Evolutionary conservation across 2,888 invertebrate genomes (phyloP), one percentile per base, ranked within the genome.

Genomic region (Drymonia ruficornis): DNA sequence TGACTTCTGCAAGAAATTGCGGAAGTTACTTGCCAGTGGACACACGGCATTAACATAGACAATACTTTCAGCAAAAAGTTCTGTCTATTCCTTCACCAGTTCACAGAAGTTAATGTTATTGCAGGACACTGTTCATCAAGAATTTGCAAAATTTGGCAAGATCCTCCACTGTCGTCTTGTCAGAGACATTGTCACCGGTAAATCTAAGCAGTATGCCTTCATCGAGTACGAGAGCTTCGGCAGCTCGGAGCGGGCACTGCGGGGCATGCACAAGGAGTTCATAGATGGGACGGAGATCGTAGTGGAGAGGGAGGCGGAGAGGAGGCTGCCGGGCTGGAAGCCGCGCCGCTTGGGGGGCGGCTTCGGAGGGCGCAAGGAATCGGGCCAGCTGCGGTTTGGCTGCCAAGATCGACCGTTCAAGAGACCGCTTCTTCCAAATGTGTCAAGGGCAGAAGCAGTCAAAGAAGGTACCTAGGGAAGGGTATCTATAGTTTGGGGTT

Each of bases 331-430:
- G 55, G 97, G 97, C 1, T 98, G 98, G 98, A 94, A 95, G 76
- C 98, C 98, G 2, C 93, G 98, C 61, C 87, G 98, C 61, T 88
- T 98, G 7, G 98, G 98, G 4, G 98, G 98, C 15, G 98, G 98
- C 13, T 96, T 97, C 77, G 97, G 97, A 4, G 98, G 98, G 0
- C 94, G 94, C 64, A 97, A 96, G 74, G 96, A 97, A 82, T 96
- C 98, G 0, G 98, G 98, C 0, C 98, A 98, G 78, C 89, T 98
- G 43, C 86, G 98, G 57, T 98, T 98, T 89, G 98, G 98, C 1
- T 96, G 98, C 46, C 93, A 94, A 68, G 96, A 96, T 52, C 90
- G 96, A 69, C 97, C 97, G 0, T 98, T 97, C 78, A 94, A 91
- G 67, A 94, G 93, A 80, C 96, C 96, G 2, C 94, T 87, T 29